Conservation (phyloP, 2,113 vertebrate species). For the Furnarius figulus region DNA sequence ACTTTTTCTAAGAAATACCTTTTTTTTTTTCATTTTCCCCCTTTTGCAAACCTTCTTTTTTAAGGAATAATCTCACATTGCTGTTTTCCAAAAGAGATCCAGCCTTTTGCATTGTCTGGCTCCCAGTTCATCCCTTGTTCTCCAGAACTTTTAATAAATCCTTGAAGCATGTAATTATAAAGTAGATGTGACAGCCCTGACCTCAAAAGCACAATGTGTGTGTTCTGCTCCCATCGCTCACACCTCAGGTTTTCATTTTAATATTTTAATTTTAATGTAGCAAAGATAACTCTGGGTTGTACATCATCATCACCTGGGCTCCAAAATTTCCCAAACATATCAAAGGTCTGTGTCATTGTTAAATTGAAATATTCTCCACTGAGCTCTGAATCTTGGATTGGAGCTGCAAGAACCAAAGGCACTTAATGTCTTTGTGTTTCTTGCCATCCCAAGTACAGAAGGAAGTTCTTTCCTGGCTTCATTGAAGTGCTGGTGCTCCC, state of each 20-base stretch:
- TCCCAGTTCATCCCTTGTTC: constrained; percentile 67
- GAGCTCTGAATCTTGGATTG: neutral
- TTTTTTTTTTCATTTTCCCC: neutral
- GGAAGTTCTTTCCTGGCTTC: neutral
- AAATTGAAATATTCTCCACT: constrained; percentile 28
- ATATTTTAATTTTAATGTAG: constrained; percentile 57
- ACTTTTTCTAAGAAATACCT: neutral
- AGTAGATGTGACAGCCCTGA: constrained; percentile 82
- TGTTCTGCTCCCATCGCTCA: constrained; percentile 68
- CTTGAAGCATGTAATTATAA: constrained; percentile 83
- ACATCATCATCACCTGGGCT: constrained; percentile 73
- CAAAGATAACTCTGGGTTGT: constrained; percentile 75
- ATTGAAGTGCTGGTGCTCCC: neutral
- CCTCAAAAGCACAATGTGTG: constrained; percentile 66
- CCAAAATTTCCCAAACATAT: constrained; percentile 39
- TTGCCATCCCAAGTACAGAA: neutral
- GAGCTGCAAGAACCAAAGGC: neutral
- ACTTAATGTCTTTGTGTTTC: neutral
- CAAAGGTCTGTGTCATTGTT: constrained; percentile 38
- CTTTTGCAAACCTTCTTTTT: neutral
- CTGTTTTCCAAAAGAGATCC: neutral
- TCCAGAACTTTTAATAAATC: constrained; percentile 73
- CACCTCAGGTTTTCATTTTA: constrained; percentile 77
- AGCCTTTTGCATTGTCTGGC: constrained; percentile 52
- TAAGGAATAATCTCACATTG: neutral